Evolutionary conservation across 2,797 vertebrate species (phyloP).

Genomic region (Sebastes trivittatus): DNA sequence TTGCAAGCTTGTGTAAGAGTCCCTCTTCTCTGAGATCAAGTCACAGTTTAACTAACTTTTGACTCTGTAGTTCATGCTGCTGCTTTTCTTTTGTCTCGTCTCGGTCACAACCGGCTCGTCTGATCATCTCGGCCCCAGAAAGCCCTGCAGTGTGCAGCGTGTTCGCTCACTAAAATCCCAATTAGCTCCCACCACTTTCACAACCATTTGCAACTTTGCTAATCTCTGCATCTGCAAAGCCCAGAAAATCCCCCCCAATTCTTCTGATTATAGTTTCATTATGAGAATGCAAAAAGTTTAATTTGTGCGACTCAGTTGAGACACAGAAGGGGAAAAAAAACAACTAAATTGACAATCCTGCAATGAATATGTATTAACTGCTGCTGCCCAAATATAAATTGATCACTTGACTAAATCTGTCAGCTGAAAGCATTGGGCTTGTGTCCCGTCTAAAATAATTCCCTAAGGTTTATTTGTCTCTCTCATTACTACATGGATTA

Average conservation of each 20-base stretch:
- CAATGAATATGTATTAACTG: slow-evolving; percentile 59
- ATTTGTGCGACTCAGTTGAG: slow-evolving; percentile 29
- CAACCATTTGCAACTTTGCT: slow-evolving; percentile 50
- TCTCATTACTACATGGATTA: slow-evolving; percentile 6
- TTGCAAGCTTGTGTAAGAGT: neutral
- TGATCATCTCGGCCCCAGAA: slow-evolving; percentile 56
- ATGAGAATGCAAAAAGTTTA: slow-evolving; percentile 54
- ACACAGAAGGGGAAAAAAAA: neutral
- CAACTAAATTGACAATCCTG: slow-evolving; percentile 12
- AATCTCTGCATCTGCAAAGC: slow-evolving; percentile 57
- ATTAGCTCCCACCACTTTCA: slow-evolving; percentile 50
- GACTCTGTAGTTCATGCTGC: neutral
- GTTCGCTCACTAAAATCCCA: slow-evolving; percentile 52
- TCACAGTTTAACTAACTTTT: neutral
- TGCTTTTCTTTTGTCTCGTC: slow-evolving; percentile 20
- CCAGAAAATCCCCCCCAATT: slow-evolving; percentile 11
- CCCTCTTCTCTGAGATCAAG: slow-evolving; percentile 9
- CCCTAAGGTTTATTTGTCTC: slow-evolving; percentile 1
- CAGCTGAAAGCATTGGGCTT: slow-evolving; percentile 12
- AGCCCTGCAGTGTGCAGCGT: slow-evolving; percentile 29
- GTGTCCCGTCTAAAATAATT: slow-evolving; percentile 31
- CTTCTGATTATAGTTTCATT: slow-evolving; percentile 47
- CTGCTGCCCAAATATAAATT: slow-evolving; percentile 38
- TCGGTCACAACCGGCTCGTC: slow-evolving; percentile 59
- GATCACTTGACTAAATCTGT: slow-evolving; percentile 34